Evolutionary conservation across 2,113 vertebrate species (phyloP), one percentile per base, ranked within the genome.

Genomic region (Diphyllodes magnificus): DNA sequence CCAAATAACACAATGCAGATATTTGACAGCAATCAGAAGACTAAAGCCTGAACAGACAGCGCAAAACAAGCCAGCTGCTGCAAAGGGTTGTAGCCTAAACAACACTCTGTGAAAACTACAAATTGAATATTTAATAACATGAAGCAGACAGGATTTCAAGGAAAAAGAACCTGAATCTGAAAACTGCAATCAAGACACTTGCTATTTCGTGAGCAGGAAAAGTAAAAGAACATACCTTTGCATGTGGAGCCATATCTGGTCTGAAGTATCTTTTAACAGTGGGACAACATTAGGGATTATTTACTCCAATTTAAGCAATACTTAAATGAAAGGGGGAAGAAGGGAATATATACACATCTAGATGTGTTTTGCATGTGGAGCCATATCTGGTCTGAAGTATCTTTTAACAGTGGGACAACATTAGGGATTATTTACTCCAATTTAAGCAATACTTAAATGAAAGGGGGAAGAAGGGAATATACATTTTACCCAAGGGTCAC

Each of bases 11-110:
- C 51, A 75, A 57, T 42, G 33, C 28, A 87, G 70, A 15, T 63
- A 79, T 35, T 10, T 91, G 71, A 93, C 72, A 54, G 42, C 76
- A 90, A 73, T 64, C 45, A 77, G 51, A 88, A 54, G 25, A 82
- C 53, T 15, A 6, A 87, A 91, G 24, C 42, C 70, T 50, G 27
- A 95, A 64, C 15, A 89, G 45, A 57, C 20, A 90, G n/a, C 7
- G 30, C 49, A 84, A 64, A 88, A 94, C 50, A 84, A 93, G 28
- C 25, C 30, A 90, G 65, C 6, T 44, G 23, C 76, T 81, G 54
- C 54, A 73, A 87, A 73, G 47, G 27, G 10, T 28, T 57, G 37
- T 24, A 49, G 53, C 66, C 76, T 72, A 35, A 77, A 51, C 54
- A 94, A 76, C 1, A 1, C 22, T 42, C 47, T 42, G 4, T 57